These are phyloP conservation scores for Paramisgurnus dabryanus DNA, from an alignment of 2,113 vertebrate genomes.

Conservation along the genomic window DNA sequence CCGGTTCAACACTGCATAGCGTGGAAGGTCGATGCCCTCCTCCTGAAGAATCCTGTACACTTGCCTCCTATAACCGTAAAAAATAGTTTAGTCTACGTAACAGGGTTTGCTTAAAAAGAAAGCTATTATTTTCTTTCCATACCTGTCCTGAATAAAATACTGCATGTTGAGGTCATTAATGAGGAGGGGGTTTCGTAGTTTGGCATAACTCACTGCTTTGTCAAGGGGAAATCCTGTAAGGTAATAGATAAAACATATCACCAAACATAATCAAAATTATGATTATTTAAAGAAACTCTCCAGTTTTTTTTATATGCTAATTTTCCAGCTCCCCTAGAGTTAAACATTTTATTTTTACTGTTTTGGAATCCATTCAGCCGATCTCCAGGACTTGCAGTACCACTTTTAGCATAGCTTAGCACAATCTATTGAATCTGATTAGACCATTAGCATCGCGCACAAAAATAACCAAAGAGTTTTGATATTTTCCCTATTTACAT, in stretches of 20 bases:
- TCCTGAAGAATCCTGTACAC: constrained; percentile 95
- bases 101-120: not conserved
- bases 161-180: constrained; percentile 98
- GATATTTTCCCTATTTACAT: too few species aligned
- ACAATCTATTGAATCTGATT: too few species aligned
- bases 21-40: constrained; percentile 93
- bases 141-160: constrained; percentile 98
- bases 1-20: constrained; percentile 92
- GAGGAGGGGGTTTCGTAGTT: constrained; percentile 90
- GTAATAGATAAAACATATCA: not conserved
- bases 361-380: too few species aligned
- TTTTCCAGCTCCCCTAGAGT: too few species aligned
- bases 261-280: too few species aligned
- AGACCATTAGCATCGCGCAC: too few species aligned
- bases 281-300: too few species aligned
- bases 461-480: too few species aligned
- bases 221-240: constrained; percentile 91
- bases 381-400: too few species aligned
- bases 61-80: constrained; percentile 80
- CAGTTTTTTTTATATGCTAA: too few species aligned
- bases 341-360: too few species aligned
- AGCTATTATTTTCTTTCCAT: constrained; percentile 2
- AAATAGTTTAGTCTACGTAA: not conserved
- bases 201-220: constrained; percentile 94
- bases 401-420: too few species aligned